A percentile compares a stretch with the other conserved stretches of the same genome.
Conservation (phyloP, 2,797 vertebrate species). For the Myotis findleyi region DNA sequence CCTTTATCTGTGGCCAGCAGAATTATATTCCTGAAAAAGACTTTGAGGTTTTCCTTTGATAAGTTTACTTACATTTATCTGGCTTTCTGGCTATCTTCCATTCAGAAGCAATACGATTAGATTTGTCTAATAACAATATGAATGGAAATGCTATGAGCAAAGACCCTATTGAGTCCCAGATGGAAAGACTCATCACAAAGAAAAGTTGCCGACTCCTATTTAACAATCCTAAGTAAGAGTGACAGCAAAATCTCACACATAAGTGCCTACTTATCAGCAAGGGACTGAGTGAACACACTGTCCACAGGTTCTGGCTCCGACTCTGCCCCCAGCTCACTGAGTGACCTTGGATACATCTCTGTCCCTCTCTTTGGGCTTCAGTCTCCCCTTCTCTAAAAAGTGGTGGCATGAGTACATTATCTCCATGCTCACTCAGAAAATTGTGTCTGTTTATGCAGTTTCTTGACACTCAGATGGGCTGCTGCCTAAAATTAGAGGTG, state of each 20-base stretch:
- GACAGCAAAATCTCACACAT: not conserved
- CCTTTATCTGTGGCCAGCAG: not conserved
- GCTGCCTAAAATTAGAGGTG: not conserved
- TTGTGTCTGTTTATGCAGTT: not conserved
- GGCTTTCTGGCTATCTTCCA: not conserved
- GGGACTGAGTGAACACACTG: not conserved
- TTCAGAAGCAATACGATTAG: not conserved
- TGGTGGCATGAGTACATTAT: not conserved
- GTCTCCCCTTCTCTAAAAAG: not conserved
- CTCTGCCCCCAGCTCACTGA: not conserved
- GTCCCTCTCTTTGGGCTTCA: not conserved
- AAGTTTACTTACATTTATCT: not conserved
- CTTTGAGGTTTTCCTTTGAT: not conserved
- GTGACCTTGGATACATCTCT: not conserved
- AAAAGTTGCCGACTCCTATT: not conserved
- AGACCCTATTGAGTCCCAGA: not conserved
- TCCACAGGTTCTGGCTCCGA: not conserved
- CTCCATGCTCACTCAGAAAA: not conserved
- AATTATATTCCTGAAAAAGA: not conserved
- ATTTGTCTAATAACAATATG: not conserved
- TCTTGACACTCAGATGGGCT: not conserved
- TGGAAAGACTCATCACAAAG: not conserved
- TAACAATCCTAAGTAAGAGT: not conserved
- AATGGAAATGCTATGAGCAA: not conserved
- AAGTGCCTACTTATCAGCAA: not conserved